These are phyloP conservation scores for Halictus rubicundus DNA, from an alignment of 1,140 invertebrate genomes.

Conservation along the genomic window DNA sequence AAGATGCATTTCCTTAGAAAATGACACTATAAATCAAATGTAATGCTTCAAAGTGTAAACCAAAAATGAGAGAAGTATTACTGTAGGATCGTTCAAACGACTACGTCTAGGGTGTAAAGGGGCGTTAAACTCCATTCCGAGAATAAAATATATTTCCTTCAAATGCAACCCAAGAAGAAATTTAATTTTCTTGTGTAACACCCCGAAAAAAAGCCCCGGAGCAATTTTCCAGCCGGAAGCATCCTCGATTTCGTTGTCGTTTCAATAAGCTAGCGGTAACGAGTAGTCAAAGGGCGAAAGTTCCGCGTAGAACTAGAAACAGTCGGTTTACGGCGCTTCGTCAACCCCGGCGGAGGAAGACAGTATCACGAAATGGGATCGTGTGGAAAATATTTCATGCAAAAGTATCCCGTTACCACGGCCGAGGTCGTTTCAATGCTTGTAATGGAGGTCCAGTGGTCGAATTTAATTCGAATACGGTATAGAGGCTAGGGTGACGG, in stretches of 20 bases:
- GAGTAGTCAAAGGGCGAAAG: neutral
- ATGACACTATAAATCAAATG: no score
- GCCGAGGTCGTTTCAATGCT: slow-evolving; percentile 50
- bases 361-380: no score
- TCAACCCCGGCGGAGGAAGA: neutral
- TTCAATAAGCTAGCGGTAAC: neutral
- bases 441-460: slow-evolving; percentile 66
- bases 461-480: slow-evolving; percentile 69
- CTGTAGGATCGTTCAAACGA: no score
- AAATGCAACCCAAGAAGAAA: no score
- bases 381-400: slow-evolving; percentile 39
- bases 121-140: no score
- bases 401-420: slow-evolving; percentile 46
- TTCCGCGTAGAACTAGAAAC: neutral
- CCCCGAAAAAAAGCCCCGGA: no score
- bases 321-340: neutral
- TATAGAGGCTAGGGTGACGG: slow-evolving; percentile 68
- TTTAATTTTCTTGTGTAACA: no score
- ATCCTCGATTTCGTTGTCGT: neutral
- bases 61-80: no score
- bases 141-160: no score
- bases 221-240: neutral
- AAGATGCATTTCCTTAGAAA: no score
- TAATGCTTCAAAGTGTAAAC: no score
- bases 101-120: no score